Evolutionary conservation across 2,888 invertebrate genomes (phyloP).

Genomic region (Monochamus alternatus): DNA sequence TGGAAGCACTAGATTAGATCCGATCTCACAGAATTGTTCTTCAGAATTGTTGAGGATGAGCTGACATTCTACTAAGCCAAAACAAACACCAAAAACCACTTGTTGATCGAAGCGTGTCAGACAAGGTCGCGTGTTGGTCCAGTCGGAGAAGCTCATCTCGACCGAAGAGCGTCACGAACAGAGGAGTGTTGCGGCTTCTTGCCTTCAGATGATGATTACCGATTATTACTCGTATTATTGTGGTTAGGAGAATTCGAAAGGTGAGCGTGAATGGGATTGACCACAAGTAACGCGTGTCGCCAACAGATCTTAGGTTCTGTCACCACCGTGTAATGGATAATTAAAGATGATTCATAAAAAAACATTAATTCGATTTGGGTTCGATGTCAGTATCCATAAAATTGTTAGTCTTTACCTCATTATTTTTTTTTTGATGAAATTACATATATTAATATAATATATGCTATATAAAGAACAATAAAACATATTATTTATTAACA

Average conservation of each 20-base stretch:
- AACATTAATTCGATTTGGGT: neutral
- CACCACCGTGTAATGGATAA: slow-evolving; percentile 2
- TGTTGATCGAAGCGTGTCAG: slow-evolving; percentile 37
- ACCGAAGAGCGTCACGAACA: slow-evolving; percentile 27
- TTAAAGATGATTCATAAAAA: neutral
- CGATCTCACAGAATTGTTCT: no score
- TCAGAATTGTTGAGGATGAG: neutral
- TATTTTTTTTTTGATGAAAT: neutral
- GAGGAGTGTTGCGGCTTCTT: slow-evolving; percentile 21
- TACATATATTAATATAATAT: no score
- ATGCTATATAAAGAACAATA: no score
- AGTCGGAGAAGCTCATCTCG: slow-evolving; percentile 21
- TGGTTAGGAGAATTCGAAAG: slow-evolving; percentile 19
- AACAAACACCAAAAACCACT: slow-evolving; percentile 10
- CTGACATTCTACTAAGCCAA: neutral
- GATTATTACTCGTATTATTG: slow-evolving; percentile 28
- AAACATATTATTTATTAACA: no score
- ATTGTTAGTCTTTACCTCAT: neutral
- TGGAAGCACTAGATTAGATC: no score
- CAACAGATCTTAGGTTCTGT: neutral
- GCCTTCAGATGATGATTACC: slow-evolving; percentile 20
- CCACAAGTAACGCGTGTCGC: slow-evolving; percentile 21
- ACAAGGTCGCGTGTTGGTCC: slow-evolving; percentile 34
- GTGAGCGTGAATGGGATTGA: slow-evolving; percentile 7
- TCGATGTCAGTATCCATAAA: neutral